phyloP scores from a whole-genome alignment of 1,140 invertebrate species.

The Belonocnema kinseyi region DNA sequence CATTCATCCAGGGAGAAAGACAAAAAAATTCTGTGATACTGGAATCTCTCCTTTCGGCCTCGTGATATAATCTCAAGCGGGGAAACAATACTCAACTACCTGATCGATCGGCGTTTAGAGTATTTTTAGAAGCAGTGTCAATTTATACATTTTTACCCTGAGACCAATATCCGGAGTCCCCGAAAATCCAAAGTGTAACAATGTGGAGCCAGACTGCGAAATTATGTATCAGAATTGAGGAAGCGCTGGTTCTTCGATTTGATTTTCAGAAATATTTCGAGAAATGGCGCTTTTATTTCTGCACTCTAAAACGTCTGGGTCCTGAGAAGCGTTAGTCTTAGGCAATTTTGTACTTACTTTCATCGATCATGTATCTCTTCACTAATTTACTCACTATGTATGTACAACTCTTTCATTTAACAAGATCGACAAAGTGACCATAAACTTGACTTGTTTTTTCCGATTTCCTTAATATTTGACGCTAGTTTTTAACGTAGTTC shows the following conservation, averaged over 20 bases:
- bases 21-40: conserved; percentile 60
- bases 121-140: not conserved
- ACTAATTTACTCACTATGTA: not conserved
- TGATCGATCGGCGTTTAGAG: conserved; percentile 4
- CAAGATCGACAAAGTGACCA: not conserved
- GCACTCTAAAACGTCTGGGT: conserved; percentile 8
- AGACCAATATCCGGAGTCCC: conserved; percentile 8
- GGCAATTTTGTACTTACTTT: conserved; percentile 70
- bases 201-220: not conserved
- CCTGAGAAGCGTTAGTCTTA: conserved; percentile 56
- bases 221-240: not conserved
- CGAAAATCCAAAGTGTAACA: conserved; percentile 4
- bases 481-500: too few species aligned
- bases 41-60: conserved; percentile 57
- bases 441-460: not conserved
- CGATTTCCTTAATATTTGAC: too few species aligned
- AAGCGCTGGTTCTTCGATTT: not conserved
- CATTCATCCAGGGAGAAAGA: conserved; percentile 38
- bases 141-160: not conserved
- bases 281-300: conserved; percentile 32
- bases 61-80: conserved; percentile 44
- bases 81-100: conserved; percentile 40
- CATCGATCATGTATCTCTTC: conserved; percentile 42
- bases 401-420: conserved; percentile 13
- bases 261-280: conserved; percentile 18